Base-by-base conservation (phyloP, 1,140 invertebrate genomes). In the Dendrolimus kikuchii region DNA sequence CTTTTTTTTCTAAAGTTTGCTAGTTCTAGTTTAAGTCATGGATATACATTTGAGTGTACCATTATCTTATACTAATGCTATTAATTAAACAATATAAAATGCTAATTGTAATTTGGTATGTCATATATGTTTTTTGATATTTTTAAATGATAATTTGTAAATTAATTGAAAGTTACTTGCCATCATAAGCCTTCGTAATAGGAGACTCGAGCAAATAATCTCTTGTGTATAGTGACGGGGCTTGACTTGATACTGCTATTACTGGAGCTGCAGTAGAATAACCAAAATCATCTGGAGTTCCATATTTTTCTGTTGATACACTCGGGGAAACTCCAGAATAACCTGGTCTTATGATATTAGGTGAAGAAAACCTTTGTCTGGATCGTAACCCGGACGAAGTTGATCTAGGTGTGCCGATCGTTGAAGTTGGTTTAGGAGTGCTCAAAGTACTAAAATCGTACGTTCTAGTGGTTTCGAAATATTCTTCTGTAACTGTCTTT, bases 201-300 rank as follows among this genome's bases (percentile, higher is more conserved):
- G 82, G 82, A 1, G 82, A 81, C 42, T 84, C 86, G 59, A 87
- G 50, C 5, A 88, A 62, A 57, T 88, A 88, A 69, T 87, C 86
- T 53, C 86, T 79, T 7, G 86, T 88, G 55, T 85, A 87, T 41
- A 77, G 77, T 38, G 74, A 71, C 39, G 82, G 76, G 46, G 82
- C 79, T 59, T 66, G 73, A 48, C 65, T 66, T 9, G 66, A 64
- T 44, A 72, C 50, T n/a, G 57, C 57, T 52, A 81, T 71, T 6
- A 62, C 72, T 23, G 23, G 23, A 23, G 23, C 23, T 48, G 60
- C 65, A 37, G 78, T 72, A 0, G 80, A 74, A 57, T 69, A 78
- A 38, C 60, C 64, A 49, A 66, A 70, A 40, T 73, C 64, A 48
- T 72, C 73, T 36, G 71, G 62, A 10, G 57, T 60, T 46, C 68